Percentiles rank a stretch among this genome's conserved stretches.
These are phyloP conservation scores for Brachionus rotundiformis DNA, from an alignment of 1,140 invertebrate genomes.

Conservation along the genomic window DNA sequence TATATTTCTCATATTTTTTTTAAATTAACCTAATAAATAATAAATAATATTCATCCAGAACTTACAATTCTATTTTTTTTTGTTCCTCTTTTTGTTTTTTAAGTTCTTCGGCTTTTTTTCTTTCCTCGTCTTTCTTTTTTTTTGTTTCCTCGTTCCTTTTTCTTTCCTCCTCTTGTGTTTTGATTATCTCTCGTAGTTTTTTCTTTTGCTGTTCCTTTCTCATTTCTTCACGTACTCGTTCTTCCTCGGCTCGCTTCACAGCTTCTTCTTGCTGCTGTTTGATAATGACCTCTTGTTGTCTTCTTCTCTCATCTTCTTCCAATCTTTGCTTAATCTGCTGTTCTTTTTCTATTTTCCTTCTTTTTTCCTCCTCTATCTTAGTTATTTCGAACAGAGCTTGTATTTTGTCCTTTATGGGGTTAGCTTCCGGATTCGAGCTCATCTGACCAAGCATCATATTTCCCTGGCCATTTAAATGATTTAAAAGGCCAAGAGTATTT, in stretches of 20 bases:
- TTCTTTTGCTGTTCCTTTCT: conserved; percentile 44
- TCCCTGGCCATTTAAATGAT: background rate
- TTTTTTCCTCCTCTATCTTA: conserved; percentile 39
- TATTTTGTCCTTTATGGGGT: conserved; percentile 49
- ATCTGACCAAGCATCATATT: background rate
- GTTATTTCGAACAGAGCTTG: conserved; percentile 41
- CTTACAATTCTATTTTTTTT: conserved; percentile 20
- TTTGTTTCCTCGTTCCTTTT: conserved; percentile 31
- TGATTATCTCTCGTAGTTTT: conserved; percentile 20
- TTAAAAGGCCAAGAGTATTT: background rate
- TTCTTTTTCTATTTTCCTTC: conserved; percentile 47
- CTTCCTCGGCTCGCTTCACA: conserved; percentile 35
- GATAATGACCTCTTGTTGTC: conserved; percentile 6
- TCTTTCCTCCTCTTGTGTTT: conserved; percentile 21
- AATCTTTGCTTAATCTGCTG: conserved; percentile 27
- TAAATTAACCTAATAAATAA: no score
- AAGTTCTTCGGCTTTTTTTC: conserved; percentile 25
- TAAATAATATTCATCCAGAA: no score
- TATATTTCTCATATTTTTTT: no score
- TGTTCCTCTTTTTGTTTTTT: conserved; percentile 36
- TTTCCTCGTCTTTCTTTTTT: conserved; percentile 40
- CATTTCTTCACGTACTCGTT: conserved; percentile 25
- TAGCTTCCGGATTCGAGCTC: background rate
- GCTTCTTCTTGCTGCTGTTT: conserved; percentile 36
- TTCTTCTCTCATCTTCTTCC: conserved; percentile 40